A percentile compares a stretch with the other conserved stretches of the same genome.
Evolutionary conservation across 2,113 vertebrate species (phyloP).

Genomic region (Hypanus sabinus): DNA sequence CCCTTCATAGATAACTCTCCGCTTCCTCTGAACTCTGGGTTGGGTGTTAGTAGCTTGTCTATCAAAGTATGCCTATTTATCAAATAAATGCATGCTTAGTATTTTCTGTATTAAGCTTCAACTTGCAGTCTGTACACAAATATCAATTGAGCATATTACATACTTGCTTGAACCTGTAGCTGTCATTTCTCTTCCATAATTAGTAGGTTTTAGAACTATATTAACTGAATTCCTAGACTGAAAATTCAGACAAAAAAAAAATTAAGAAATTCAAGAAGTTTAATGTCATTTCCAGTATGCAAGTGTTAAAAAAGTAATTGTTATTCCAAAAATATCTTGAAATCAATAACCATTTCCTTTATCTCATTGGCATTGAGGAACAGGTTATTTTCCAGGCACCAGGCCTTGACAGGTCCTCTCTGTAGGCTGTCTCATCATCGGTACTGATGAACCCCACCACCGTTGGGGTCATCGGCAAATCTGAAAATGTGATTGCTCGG

Average conservation of each 20-base stretch:
- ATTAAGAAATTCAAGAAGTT: too few relatives aligned
- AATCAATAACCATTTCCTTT: too few relatives aligned
- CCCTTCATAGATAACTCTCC: background rate
- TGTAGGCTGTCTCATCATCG: too few relatives aligned
- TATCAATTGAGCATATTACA: background rate
- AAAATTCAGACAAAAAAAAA: background rate
- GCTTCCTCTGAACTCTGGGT: background rate
- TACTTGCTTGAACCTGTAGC: background rate
- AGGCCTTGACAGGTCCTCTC: too few relatives aligned
- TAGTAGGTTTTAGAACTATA: background rate
- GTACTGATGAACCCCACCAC: too few relatives aligned
- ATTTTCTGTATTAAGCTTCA: background rate
- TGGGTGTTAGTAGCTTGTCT: background rate
- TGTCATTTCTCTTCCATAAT: background rate
- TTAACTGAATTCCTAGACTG: background rate
- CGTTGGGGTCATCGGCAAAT: too few relatives aligned
- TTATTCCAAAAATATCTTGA: too few relatives aligned
- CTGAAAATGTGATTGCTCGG: too few relatives aligned
- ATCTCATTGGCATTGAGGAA: too few relatives aligned
- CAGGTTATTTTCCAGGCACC: too few relatives aligned
- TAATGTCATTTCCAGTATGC: too few relatives aligned
- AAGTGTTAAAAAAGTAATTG: too few relatives aligned
- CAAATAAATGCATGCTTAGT: background rate
- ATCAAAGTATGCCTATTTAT: background rate
- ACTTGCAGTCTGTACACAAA: background rate